phyloP scores from a whole-genome alignment of 2,113 vertebrate genomes.

The Chelonoidis abingdonii region DNA sequence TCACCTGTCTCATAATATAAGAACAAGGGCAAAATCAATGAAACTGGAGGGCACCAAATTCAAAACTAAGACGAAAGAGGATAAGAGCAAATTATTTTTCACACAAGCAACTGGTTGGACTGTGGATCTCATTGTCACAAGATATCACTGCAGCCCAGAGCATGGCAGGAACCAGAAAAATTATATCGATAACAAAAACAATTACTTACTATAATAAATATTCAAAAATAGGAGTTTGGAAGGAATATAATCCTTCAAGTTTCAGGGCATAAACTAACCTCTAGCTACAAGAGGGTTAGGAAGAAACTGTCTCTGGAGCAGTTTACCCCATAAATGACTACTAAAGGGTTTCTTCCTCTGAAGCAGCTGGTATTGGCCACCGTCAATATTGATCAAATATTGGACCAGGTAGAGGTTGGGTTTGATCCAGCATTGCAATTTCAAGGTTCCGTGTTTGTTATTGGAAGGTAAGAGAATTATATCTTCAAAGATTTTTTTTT shows the following conservation, averaged over 20 bases:
- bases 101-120: rapidly evolving
- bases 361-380: background rate
- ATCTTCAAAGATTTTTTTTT: background rate
- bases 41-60: background rate
- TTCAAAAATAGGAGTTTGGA: background rate
- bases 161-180: background rate
- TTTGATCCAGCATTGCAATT: background rate
- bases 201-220: background rate
- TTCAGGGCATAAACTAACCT: background rate
- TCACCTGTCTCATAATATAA: background rate
- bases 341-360: background rate
- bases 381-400: background rate
- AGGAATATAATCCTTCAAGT: background rate
- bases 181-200: background rate
- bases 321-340: background rate
- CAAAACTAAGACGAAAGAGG: background rate
- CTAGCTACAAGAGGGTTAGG: background rate
- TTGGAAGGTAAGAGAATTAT: background rate
- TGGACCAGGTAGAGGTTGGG: background rate
- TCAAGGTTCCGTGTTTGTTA: background rate
- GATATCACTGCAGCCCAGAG: background rate
- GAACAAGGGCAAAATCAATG: background rate
- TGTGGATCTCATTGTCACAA: background rate
- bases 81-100: background rate
- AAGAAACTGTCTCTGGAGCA: background rate